These are phyloP conservation scores for Temnothorax nylanderi DNA, from an alignment of 1,140 invertebrate species.

Conservation along the genomic window DNA sequence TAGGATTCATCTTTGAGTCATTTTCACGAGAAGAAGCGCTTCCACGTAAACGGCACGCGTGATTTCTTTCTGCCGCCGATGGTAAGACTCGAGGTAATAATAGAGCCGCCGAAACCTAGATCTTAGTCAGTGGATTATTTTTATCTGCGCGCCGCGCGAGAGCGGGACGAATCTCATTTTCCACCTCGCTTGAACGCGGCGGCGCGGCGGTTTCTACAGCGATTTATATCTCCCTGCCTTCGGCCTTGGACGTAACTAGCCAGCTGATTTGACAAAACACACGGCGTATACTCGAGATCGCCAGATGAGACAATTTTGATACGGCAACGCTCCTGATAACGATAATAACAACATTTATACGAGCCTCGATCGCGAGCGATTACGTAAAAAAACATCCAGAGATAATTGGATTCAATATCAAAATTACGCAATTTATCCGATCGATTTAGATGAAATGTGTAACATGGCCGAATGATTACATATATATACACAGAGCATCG, in stretches of 20 bases:
- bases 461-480: background rate
- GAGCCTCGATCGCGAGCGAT: background rate
- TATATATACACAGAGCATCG: background rate
- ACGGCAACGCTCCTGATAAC: constrained; percentile 38
- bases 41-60: background rate
- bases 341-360: background rate
- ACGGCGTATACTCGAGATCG: background rate
- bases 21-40: background rate
- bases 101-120: constrained; percentile 70
- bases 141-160: constrained; percentile 55
- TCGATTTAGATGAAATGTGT: background rate
- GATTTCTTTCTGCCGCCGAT: constrained; percentile 32
- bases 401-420: background rate
- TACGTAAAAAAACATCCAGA: background rate
- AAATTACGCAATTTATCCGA: constrained; percentile 31
- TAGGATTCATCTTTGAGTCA: background rate
- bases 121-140: constrained; percentile 72
- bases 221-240: background rate
- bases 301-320: constrained; percentile 25
- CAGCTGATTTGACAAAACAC: constrained; percentile 32
- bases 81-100: constrained; percentile 67
- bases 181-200: background rate
- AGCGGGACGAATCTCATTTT: constrained; percentile 46
- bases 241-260: constrained; percentile 17
- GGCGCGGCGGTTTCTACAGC: background rate